Evolutionary conservation across 2,888 invertebrate genomes (phyloP).

Genomic region (Tupiocoris notatus): DNA sequence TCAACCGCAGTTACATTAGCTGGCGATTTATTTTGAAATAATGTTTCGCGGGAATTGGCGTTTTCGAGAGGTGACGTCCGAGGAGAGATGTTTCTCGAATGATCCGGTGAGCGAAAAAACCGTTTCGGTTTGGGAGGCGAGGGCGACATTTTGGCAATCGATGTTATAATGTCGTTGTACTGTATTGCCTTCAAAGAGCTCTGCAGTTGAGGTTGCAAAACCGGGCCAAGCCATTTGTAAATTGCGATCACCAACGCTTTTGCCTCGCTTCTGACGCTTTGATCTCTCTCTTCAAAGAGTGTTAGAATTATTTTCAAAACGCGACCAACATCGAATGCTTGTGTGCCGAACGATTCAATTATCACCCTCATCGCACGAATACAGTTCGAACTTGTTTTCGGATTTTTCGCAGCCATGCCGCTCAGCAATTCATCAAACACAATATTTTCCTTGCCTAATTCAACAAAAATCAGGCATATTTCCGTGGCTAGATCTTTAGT

Average conservation of each 20-base stretch:
- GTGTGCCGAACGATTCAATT: neutral
- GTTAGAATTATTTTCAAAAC: neutral
- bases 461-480: constrained; percentile 5
- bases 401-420: neutral
- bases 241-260: constrained; percentile 12
- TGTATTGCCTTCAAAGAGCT: neutral
- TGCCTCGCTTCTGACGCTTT: neutral
- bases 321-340: neutral
- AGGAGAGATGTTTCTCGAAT: neutral
- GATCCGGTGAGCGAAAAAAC: neutral
- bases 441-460: constrained; percentile 1
- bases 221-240: constrained; percentile 1
- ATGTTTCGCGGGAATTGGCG: neutral
- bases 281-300: constrained; percentile 8
- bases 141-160: neutral
- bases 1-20: neutral
- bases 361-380: neutral
- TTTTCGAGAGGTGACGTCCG: neutral
- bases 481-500: neutral
- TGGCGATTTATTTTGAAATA: neutral
- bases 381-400: neutral
- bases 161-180: neutral
- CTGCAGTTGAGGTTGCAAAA: neutral
- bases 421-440: constrained; percentile 1
- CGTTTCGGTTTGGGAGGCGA: neutral